phyloP scores from a whole-genome alignment of 2,888 invertebrate species.

The Ptychoptera albimana region DNA sequence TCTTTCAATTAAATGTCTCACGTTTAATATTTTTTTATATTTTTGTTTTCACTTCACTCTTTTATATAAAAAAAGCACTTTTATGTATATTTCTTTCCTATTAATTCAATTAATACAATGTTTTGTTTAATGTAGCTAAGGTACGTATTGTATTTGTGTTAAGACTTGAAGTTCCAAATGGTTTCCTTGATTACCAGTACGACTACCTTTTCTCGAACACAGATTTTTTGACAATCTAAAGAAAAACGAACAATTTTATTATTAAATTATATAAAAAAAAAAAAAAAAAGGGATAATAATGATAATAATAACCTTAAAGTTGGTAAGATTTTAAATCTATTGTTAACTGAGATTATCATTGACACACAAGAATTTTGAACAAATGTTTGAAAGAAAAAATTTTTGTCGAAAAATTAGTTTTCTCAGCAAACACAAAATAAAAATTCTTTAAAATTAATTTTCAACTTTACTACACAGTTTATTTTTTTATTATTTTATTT shows the following conservation, averaged over 20 bases:
- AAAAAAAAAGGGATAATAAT: neutral
- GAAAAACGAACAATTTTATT: neutral
- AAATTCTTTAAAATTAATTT: too few species aligned
- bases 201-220: constrained; percentile 65
- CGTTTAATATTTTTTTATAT: neutral
- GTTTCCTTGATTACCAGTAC: constrained; percentile 73
- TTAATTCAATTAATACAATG: neutral
- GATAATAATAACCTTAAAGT: neutral
- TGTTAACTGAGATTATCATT: neutral
- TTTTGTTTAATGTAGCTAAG: constrained; percentile 35
- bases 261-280: neutral
- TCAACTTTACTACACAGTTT: too few species aligned
- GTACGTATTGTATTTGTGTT: constrained; percentile 72
- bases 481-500: too few species aligned
- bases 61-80: too few species aligned
- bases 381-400: neutral
- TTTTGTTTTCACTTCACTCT: neutral
- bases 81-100: neutral
- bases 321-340: neutral
- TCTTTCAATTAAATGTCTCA: neutral
- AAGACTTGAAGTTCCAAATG: constrained; percentile 69
- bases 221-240: constrained; percentile 69
- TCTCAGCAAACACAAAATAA: neutral
- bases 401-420: neutral
- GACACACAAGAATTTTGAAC: neutral